phyloP scores from a whole-genome alignment of 2,113 vertebrate genomes.

The Cyprinodon tularosa region DNA sequence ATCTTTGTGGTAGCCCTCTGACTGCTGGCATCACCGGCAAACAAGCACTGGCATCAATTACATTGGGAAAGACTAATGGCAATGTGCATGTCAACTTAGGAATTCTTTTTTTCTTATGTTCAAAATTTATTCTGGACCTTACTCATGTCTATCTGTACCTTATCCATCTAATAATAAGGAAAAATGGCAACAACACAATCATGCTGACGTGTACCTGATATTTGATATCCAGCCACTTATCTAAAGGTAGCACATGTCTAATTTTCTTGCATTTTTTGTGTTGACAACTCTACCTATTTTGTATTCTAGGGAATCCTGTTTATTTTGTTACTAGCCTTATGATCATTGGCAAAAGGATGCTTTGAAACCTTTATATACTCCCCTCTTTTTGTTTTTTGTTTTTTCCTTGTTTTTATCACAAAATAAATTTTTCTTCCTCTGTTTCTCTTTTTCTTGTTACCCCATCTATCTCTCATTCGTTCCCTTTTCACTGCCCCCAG shows the following conservation, averaged over 20 bases:
- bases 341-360: conserved; percentile 95
- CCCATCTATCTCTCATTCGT: conserved; percentile 58
- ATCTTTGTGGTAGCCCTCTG: conserved; percentile 72
- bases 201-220: neutral
- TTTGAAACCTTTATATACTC: conserved; percentile 92
- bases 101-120: conserved; percentile 21
- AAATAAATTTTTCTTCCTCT: conserved; percentile 37
- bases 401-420: conserved; percentile 20
- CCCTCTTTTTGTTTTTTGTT: conserved; percentile 78
- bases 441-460: conserved; percentile 20
- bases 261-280: neutral
- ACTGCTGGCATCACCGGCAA: conserved; percentile 68
- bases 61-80: conserved; percentile 26
- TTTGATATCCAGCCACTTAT: neutral
- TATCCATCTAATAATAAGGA: conserved; percentile 13
- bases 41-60: conserved; percentile 77
- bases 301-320: conserved; percentile 67
- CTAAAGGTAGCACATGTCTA: neutral
- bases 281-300: neutral
- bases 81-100: conserved; percentile 11
- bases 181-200: neutral
- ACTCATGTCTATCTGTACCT: conserved; percentile 11
- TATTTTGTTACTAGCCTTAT: conserved; percentile 85
- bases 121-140: conserved; percentile 28
- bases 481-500: conserved; percentile 39